Conservation (phyloP, 2,113 vertebrate species). For the Trogon surrucura region DNA sequence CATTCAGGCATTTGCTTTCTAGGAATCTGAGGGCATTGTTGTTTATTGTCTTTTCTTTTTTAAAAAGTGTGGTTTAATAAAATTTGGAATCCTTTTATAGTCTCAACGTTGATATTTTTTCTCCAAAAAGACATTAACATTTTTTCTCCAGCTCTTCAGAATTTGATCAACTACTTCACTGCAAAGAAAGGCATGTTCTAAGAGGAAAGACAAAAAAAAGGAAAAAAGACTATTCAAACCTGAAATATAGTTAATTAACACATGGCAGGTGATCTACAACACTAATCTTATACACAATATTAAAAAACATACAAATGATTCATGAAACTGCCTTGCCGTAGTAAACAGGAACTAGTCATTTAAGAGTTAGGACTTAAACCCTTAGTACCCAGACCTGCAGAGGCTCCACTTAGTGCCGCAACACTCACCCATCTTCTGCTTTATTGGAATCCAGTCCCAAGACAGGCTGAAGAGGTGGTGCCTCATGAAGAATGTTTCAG, state of each 20-base stretch:
- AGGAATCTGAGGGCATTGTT: neutral
- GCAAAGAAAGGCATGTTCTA: neutral
- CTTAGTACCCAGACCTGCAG: neutral
- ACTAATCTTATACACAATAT: neutral
- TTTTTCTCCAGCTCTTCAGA: neutral
- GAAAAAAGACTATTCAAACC: neutral
- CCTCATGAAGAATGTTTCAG: neutral
- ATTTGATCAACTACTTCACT: neutral
- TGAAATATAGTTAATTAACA: neutral
- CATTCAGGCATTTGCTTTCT: neutral
- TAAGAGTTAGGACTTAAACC: neutral
- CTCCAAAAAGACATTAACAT: neutral
- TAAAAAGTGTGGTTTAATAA: neutral
- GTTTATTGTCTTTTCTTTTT: neutral
- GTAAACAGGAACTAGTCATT: neutral
- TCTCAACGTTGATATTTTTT: neutral
- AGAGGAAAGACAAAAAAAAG: neutral
- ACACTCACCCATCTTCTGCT: neutral
- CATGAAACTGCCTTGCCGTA: neutral
- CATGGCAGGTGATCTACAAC: neutral
- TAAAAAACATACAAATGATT: neutral
- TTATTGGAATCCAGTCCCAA: neutral
- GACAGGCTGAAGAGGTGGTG: neutral
- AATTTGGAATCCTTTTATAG: neutral
- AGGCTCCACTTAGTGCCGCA: neutral